Conservation (phyloP, 2,797 vertebrate genomes). For the Thunnus albacares region DNA sequence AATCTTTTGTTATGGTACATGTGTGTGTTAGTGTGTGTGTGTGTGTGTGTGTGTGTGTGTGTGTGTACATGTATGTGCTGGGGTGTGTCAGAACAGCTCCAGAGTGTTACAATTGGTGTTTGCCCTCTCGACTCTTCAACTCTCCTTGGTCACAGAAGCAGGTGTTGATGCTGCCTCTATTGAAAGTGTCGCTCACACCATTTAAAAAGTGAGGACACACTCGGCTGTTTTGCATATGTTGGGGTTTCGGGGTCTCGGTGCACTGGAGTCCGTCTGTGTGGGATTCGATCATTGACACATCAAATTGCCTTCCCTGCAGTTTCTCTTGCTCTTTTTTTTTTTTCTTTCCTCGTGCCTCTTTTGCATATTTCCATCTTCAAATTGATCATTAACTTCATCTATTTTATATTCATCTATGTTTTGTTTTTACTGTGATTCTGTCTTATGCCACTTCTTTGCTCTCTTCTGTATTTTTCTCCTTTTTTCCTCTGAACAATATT, state of each 20-base stretch:
- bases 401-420: background rate
- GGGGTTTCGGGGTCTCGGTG: constrained; percentile 50
- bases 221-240: constrained; percentile 79
- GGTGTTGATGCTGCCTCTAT: constrained; percentile 79
- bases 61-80: background rate
- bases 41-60: constrained; percentile 1
- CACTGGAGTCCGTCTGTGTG: constrained; percentile 56
- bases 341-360: background rate
- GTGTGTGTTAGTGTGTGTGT: constrained; percentile 4
- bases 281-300: constrained; percentile 77
- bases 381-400: background rate
- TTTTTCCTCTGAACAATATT: no score
- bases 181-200: constrained; percentile 85
- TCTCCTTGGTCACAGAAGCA: constrained; percentile 72
- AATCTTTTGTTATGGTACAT: constrained; percentile 4
- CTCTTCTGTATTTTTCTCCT: background rate
- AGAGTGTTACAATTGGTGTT: constrained; percentile 74
- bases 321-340: constrained; percentile 19
- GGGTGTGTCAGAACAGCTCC: constrained; percentile 50
- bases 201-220: constrained; percentile 85
- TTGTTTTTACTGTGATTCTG: background rate
- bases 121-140: constrained; percentile 66
- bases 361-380: background rate
- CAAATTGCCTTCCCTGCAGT: constrained; percentile 76
- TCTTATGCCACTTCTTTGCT: background rate